Evolutionary conservation across 2,888 invertebrate species (phyloP), one percentile per base, ranked within the genome.

Genomic region (Protophormia terraenovae): DNA sequence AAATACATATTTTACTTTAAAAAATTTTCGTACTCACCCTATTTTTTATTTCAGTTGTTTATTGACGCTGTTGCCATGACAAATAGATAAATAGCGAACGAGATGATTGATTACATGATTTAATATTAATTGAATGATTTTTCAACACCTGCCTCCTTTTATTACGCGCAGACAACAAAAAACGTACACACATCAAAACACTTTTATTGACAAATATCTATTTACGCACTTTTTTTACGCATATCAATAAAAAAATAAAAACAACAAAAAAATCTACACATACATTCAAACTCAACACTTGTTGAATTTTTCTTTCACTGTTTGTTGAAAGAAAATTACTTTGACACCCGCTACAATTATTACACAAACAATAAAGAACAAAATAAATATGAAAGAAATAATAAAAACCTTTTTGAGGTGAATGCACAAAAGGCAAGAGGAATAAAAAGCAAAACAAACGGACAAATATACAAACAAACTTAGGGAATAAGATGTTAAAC

Each of bases 121-220:
- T 29, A 60, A 32, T 16, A 32, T 60, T 60, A 60, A 35, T 60
- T 60, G 60, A 60, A 60, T 32, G 60, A 60, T 60, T 60, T 35
- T 19, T 32, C 60, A 35, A 10, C 60, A 60, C 60, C 35, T 60
- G 60, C 3, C 35, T 60, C 16, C 32, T 60, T 32, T 29, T 60
- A 35, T 60, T 27, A 53, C 22, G 53, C 5, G 2, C 5, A 5
- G 14, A 27, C 27, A 55, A 55, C 14, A 19, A 19, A 50, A 50
- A 8, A 24, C 27, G 12, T 10, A 55, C 27, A 7, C 27, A 55
- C 8, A 47, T 7, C 19, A 47, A 47, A 47, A 19, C 8, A 55
- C 53, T 55, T 58, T 58, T 58, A 58, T 58, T 58, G 55, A 58
- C 55, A 58, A 5, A 22, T 4, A 24, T 1, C 53, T 53, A 58